Evolutionary conservation across 2,888 invertebrate species (phyloP), one percentile per base, ranked within the genome.

Genomic region (Hemistola chrysoprasaria): DNA sequence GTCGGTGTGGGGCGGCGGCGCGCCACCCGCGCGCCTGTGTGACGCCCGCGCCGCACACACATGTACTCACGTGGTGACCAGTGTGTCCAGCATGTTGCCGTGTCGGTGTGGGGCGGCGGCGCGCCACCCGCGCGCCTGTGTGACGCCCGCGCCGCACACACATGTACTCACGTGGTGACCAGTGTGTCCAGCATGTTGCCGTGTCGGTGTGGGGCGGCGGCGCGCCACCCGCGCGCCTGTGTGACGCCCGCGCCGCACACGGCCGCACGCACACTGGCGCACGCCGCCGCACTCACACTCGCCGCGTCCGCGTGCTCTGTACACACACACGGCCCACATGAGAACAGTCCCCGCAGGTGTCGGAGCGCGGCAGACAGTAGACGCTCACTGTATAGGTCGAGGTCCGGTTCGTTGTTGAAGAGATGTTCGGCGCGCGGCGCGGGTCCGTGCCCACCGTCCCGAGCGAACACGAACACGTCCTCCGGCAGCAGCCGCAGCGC

Each of bases 251-350:
- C 94, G 10, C 59, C 95, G 90, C 11, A 94, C 93, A 21, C 66
- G 30, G 62, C 59, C 40, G 65, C 32, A 94, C 39, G 91, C 85
- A 39, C 94, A 36, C 29, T 10, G 68, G 35, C 92, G 90, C 49
- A 90, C 88, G 20, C 90, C 89, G 65, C 93, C 95, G 55, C 94
- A 86, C 86, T 91, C 92, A 69, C 59, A 90, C 86, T 11, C 92
- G 67, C 25, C 11, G n/a, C 29, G 3, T 6, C 16, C 10, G 39
- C 24, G 10, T 40, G 27, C 34, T 38, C 60, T 52, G 53, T 23
- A 2, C 2, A 16, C 16, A n/a, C n/a, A n/a, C n/a, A n/a, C n/a
- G n/a, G n/a, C n/a, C n/a, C n/a, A n/a, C n/a, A n/a, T n/a, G n/a
- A n/a, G n/a, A n/a, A n/a, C n/a, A n/a, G n/a, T n/a, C n/a, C n/a